These are phyloP conservation scores for Thaumetopoea pityocampa DNA, from an alignment of 1,140 invertebrate genomes.

Conservation along the genomic window DNA sequence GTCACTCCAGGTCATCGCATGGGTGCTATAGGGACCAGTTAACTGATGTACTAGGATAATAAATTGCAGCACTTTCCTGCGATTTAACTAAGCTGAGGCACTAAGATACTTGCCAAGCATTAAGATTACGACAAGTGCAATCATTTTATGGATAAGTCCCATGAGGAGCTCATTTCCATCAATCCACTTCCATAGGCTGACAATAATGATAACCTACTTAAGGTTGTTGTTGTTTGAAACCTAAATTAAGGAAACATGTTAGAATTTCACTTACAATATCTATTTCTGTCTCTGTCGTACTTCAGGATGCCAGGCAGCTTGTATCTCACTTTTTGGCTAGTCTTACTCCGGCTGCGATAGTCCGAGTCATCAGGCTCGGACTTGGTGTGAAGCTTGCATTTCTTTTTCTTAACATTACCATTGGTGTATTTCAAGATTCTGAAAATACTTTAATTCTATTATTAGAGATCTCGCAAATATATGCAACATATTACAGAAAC, in stretches of 20 bases:
- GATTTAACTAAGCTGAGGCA: too few species aligned
- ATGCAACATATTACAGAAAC: too few species aligned
- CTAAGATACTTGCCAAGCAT: too few species aligned
- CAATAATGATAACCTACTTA: neutral
- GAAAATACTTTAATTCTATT: conserved; percentile 4
- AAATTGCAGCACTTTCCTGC: too few species aligned
- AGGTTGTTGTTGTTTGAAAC: neutral
- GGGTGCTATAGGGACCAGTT: too few species aligned
- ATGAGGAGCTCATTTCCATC: neutral
- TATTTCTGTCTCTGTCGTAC: conserved; percentile 28
- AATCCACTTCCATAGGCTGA: too few species aligned
- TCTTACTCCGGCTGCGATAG: conserved; percentile 22
- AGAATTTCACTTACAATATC: conserved; percentile 4
- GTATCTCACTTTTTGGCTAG: conserved; percentile 20
- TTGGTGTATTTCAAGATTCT: conserved; percentile 40
- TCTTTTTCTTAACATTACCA: conserved; percentile 41
- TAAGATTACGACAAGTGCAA: too few species aligned
- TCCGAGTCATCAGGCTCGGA: conserved; percentile 35
- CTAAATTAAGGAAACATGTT: neutral
- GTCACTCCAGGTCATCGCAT: too few species aligned
- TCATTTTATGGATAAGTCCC: neutral
- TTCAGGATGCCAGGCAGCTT: conserved; percentile 42
- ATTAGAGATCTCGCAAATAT: too few species aligned
- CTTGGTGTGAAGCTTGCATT: conserved; percentile 37
- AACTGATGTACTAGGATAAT: too few species aligned